Conservation (phyloP, 2,888 invertebrate species). For the Ommatoiulus sabulosus region DNA sequence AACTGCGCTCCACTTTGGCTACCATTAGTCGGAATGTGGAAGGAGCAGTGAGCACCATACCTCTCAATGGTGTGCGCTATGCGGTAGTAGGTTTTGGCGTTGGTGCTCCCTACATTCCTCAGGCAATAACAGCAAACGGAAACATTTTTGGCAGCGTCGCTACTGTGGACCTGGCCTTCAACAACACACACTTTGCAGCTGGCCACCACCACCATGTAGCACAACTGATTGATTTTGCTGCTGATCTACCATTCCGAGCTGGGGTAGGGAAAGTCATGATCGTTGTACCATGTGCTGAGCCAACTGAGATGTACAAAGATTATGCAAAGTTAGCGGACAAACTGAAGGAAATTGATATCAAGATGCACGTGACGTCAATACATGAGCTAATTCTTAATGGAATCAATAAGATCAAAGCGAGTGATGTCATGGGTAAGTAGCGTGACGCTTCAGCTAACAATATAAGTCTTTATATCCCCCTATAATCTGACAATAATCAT, state of each 20-base stretch:
- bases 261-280: conserved; percentile 70
- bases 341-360: conserved; percentile 65
- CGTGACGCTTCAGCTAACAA: neutral
- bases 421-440: conserved; percentile 60
- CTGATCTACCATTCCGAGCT: conserved; percentile 68
- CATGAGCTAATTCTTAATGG: conserved; percentile 61
- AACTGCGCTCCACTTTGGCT: conserved; percentile 58
- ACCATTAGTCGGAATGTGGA: conserved; percentile 59
- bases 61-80: conserved; percentile 67
- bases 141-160: conserved; percentile 62
- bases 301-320: conserved; percentile 63
- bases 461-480: neutral
- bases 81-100: conserved; percentile 69
- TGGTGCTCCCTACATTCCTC: conserved; percentile 64
- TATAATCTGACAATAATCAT: no score
- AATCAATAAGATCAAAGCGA: conserved; percentile 60
- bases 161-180: conserved; percentile 60
- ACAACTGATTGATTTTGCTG: conserved; percentile 64
- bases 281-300: conserved; percentile 67
- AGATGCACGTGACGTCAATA: conserved; percentile 65
- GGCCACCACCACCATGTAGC: conserved; percentile 64
- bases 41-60: conserved; percentile 63
- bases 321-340: conserved; percentile 65
- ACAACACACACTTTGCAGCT: conserved; percentile 65
- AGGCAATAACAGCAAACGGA: conserved; percentile 67